Conservation (phyloP, 1,140 invertebrate species). For the Gonioctena quinquepunctata region DNA sequence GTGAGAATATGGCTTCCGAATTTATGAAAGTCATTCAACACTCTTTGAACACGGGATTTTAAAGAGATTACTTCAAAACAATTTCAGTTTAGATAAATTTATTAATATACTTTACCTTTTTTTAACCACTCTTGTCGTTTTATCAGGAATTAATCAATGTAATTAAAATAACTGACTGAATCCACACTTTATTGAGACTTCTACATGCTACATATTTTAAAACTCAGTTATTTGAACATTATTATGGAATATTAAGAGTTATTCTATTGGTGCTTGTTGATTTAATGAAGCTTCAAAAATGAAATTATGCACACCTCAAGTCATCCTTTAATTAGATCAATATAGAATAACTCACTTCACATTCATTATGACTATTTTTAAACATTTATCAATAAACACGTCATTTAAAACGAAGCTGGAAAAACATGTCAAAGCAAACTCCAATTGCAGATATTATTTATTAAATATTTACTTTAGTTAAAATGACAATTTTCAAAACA, state of each 20-base stretch:
- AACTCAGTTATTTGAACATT: background rate
- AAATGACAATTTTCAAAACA: too few relatives aligned
- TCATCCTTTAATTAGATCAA: background rate
- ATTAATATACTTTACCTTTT: background rate
- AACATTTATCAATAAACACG: background rate
- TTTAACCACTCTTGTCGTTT: too few relatives aligned
- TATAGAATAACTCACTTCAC: slow-evolving; percentile 32
- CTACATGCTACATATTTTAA: background rate
- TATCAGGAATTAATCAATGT: background rate
- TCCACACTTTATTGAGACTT: background rate
- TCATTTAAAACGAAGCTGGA: too few relatives aligned
- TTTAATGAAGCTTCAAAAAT: background rate
- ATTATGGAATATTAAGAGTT: slow-evolving; percentile 9
- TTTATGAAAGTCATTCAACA: too few relatives aligned
- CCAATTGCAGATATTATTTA: too few relatives aligned
- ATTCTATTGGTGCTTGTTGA: slow-evolving; percentile 22
- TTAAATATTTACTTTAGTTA: too few relatives aligned
- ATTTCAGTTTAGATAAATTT: too few relatives aligned
- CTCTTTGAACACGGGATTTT: too few relatives aligned
- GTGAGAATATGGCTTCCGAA: too few relatives aligned
- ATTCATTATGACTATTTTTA: slow-evolving; percentile 1
- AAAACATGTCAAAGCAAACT: too few relatives aligned
- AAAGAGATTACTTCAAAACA: too few relatives aligned
- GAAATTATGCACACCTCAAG: background rate
- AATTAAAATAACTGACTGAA: background rate